Evolutionary conservation across 37 sponge, comb jelly and placozoan species (phyloP), one percentile per base, ranked within the genome.

Genomic region (Aphrocallistes beatrix): DNA sequence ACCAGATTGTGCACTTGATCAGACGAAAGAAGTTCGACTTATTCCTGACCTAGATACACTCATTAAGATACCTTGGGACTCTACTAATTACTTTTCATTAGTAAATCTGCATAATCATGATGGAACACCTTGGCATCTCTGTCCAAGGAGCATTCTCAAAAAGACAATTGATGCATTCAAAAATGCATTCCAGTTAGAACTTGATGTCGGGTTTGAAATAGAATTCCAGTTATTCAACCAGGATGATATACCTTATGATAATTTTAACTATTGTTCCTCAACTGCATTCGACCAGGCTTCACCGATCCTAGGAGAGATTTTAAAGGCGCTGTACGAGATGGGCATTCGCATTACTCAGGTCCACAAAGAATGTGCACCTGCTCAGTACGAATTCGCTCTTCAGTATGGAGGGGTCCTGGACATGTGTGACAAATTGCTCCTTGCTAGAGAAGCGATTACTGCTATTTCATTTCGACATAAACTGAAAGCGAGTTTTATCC

Each of bases 201-300:
- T 88, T 34, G 81, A 88, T 21, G 85, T 85, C 23, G 89, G 85
- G n/a, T 85, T 85, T 42, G 89, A 88, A 34, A 85, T 39, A 28
- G 89, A 88, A 51, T 88, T 85, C 32, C 38, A 37, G 38, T 83
- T 88, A 1, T 32, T 85, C n/a, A 82, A 75, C 37, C 82, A 51
- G 37, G 83, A 82, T 37, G 50, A 82, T 23, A 47, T 36, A 34
- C 89, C 85, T 9, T 37, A 85, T 0, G 86, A 88, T 82, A 36
- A 51, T 36, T 85, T 51, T 28, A 19, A 81, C 19, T 85, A 84
- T 34, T 25, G 51, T 39, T 42, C 50, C 23, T 42, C 82, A 10
- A 38, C 82, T 36, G 39, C 86, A 10, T 42, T 82, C 39, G 89
- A 85, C 1, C 0, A 85, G 0, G 82, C 40, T 38, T 38, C 25